Evolutionary conservation across 2,113 vertebrate genomes (phyloP), one percentile per base, ranked within the genome.

Genomic region (Phoenicopterus ruber): DNA sequence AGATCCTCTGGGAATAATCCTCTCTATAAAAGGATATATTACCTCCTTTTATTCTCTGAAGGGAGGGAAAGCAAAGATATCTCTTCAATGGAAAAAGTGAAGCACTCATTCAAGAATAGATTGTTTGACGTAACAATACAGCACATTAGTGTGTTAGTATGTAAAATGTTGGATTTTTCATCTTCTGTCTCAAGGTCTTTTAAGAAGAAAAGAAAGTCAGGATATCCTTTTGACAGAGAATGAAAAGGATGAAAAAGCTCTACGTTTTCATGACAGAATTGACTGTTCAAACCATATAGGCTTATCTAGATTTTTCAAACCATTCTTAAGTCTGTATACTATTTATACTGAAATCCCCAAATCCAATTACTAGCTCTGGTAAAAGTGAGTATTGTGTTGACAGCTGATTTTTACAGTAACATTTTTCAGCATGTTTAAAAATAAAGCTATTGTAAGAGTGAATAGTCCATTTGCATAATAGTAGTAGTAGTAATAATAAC

Each of bases 271-370:
- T 91, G 77, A 29, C 52, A 89, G 52, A 95, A 69, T 24, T 74
- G 55, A 58, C 29, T 24, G 21, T 91, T 93, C 36, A 83, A 78
- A 83, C 19, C 34, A 6, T 42, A 71, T 13, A 87, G 44, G 70
- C 91, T 82, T 96, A 78, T 79, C 55, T 91, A 87, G 69, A 59
- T 84, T 88, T 95, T 94, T 91, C 59, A 89, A 91, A 67, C 26
- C 4, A 12, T 78, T 89, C 47, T 78, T 82, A 63, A 59, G 17
- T 84, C 65, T 86, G 19, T 66, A 34, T 88, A 44, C 22, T 86
- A 76, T 93, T 94, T 78, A 50, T 91, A 46, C 34, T 34, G 69
- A 84, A 93, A 94, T 96, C 80, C 36, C 24, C 38, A 86, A 96
- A 94, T 93, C 55, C 73, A 79, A 44, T 91, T 96, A 47, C 52